A percentile compares a stretch with the other conserved stretches of the same genome.
Conservation (phyloP, 2,888 invertebrate species). For the Bruchidius siliquastri region DNA sequence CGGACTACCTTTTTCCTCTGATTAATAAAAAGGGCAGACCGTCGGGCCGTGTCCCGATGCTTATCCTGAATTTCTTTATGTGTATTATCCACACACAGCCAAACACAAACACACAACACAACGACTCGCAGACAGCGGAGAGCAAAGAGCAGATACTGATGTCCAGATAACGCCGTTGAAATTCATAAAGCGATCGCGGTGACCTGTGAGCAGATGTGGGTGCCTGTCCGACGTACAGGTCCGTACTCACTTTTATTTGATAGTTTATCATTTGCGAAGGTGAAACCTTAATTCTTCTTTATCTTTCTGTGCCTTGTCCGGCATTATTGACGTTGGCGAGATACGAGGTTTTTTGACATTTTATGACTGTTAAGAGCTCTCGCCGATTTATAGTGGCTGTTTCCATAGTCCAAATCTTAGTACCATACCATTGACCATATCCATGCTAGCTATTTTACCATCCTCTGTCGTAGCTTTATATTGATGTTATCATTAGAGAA, state of each 20-base stretch:
- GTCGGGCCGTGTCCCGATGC: neutral
- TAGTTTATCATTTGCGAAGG: too few species aligned
- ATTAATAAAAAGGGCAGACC: neutral
- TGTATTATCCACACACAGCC: neutral
- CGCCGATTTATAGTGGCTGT: too few species aligned
- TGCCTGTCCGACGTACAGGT: conserved; percentile 9
- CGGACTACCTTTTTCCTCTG: neutral
- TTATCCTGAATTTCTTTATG: neutral
- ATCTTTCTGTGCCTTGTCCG: too few species aligned
- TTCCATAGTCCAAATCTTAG: too few species aligned
- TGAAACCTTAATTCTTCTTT: too few species aligned
- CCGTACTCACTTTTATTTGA: neutral
- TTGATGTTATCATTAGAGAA: too few species aligned
- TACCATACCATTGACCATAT: too few species aligned
- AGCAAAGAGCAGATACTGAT: conserved; percentile 16
- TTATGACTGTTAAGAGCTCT: too few species aligned
- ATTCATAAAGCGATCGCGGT: conserved; percentile 26
- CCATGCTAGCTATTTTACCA: too few species aligned
- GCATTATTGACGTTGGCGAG: too few species aligned
- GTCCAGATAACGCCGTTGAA: conserved; percentile 30
- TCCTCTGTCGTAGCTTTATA: too few species aligned
- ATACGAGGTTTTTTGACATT: too few species aligned
- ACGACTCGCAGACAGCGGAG: neutral
- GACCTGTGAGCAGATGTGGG: conserved; percentile 34
- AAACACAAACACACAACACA: neutral